Evolutionary conservation across 2,797 vertebrate genomes (phyloP).

Genomic region (Pipistrellus nathusii): DNA sequence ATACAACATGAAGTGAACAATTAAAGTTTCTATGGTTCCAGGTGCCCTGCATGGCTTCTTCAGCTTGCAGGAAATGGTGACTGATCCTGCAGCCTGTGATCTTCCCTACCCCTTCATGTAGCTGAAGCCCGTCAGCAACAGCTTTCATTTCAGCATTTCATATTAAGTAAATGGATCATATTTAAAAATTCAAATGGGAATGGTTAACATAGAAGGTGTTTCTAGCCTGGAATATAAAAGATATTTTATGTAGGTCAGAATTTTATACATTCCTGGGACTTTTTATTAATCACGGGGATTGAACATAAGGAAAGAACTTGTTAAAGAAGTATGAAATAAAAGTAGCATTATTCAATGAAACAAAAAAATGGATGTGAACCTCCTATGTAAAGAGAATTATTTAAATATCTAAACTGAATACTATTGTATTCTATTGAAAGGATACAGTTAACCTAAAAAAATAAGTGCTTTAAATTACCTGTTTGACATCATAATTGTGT

Average conservation of each 20-base stretch:
- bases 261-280: conserved; percentile 15
- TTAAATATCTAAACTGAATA: background rate
- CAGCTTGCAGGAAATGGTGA: conserved; percentile 71
- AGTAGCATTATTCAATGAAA: background rate
- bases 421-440: background rate
- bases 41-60: conserved; percentile 61
- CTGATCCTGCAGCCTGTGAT: conserved; percentile 72
- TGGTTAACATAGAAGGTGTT: conserved; percentile 66
- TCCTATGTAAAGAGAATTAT: background rate
- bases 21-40: conserved; percentile 62
- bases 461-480: background rate
- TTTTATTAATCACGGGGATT: background rate
- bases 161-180: conserved; percentile 74
- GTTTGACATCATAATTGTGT: background rate
- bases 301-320: background rate
- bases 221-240: conserved; percentile 38
- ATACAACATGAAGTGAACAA: conserved; percentile 71
- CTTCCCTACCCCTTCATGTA: conserved; percentile 50
- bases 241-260: background rate
- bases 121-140: conserved; percentile 32
- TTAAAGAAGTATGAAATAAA: background rate
- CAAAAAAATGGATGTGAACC: background rate
- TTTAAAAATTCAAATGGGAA: conserved; percentile 67
- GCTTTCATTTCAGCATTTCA: background rate
- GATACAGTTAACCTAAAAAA: background rate